phyloP scores from a whole-genome alignment of 1,140 invertebrate genomes.

The Drosophila trapezifrons region DNA sequence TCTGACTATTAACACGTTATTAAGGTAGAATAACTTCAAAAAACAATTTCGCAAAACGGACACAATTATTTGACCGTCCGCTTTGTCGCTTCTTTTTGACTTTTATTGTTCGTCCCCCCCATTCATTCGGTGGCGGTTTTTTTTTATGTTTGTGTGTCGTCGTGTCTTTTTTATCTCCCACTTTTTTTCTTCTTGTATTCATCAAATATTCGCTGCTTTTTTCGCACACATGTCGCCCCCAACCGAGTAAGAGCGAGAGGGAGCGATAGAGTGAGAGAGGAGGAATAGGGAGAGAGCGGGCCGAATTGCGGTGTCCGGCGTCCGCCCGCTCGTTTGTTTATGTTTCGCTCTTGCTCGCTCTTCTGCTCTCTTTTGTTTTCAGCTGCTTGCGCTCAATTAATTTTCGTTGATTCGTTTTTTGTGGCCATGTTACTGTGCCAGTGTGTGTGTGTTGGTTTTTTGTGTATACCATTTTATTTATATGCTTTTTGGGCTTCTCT shows the following conservation, averaged over 20 bases:
- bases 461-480: slow-evolving; percentile 78
- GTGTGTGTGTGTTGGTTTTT: slow-evolving; percentile 59
- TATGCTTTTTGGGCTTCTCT: slow-evolving; percentile 56
- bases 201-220: slow-evolving; percentile 54
- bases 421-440: slow-evolving; percentile 32
- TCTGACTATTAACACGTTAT: slow-evolving; percentile 17
- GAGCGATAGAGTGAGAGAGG: slow-evolving; percentile 12
- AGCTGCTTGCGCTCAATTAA: slow-evolving; percentile 78
- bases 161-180: slow-evolving; percentile 63
- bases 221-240: slow-evolving; percentile 74
- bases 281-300: slow-evolving; percentile 18
- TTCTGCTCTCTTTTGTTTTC: slow-evolving; percentile 55
- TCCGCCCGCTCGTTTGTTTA: slow-evolving; percentile 67
- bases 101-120: slow-evolving; percentile 67
- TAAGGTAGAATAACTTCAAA: slow-evolving; percentile 16
- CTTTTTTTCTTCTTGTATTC: slow-evolving; percentile 55
- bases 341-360: slow-evolving; percentile 69
- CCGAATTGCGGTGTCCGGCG: slow-evolving; percentile 41
- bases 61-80: slow-evolving; percentile 51
- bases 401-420: slow-evolving; percentile 81
- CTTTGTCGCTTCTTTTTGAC: slow-evolving; percentile 49
- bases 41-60: slow-evolving; percentile 26
- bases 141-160: slow-evolving; percentile 62
- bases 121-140: slow-evolving; percentile 72
- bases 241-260: slow-evolving; percentile 3